phyloP scores from a whole-genome alignment of 2,888 invertebrate species.

The Trichogramma evanescens region DNA sequence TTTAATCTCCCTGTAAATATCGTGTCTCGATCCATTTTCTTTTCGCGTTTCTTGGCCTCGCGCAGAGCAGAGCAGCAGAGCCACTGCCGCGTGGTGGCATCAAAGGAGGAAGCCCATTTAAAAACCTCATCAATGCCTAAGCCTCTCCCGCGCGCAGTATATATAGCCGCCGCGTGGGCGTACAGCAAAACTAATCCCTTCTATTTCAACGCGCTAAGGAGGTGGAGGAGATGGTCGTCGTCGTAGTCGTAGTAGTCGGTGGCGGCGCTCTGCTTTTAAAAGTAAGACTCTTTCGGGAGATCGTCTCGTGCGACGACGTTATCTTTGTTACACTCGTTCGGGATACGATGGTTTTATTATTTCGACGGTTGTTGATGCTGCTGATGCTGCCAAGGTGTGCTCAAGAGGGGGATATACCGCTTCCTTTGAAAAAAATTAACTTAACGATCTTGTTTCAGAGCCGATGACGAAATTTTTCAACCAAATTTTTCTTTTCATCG shows the following conservation, averaged over 20 bases:
- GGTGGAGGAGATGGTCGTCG: conserved; percentile 13
- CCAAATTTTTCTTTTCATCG: background rate
- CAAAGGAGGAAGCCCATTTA: conserved; percentile 49
- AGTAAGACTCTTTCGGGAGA: conserved; percentile 33
- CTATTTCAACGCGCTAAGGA: conserved; percentile 44
- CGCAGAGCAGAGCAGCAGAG: conserved; percentile 7
- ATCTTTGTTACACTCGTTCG: conserved; percentile 1
- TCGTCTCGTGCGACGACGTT: too few relatives aligned
- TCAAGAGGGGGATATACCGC: too few relatives aligned
- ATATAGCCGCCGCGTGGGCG: too few relatives aligned
- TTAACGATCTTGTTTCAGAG: conserved; percentile 20
- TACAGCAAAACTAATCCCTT: conserved; percentile 44
- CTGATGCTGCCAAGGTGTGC: too few relatives aligned
- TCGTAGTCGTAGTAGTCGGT: background rate
- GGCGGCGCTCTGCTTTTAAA: conserved; percentile 33
- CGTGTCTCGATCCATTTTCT: conserved; percentile 27
- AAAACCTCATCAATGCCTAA: conserved; percentile 50
- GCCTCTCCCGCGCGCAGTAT: conserved; percentile 38
- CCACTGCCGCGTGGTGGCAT: conserved; percentile 30
- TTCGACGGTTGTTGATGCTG: conserved; percentile 20
- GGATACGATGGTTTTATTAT: conserved; percentile 43
- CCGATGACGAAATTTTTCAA: background rate
- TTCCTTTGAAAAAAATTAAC: conserved; percentile 20
- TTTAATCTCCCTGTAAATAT: conserved; percentile 49
- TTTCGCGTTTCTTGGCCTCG: conserved; percentile 11